phyloP scores from a whole-genome alignment of 1,140 invertebrate genomes.

The Himalopsyche phryganea region DNA sequence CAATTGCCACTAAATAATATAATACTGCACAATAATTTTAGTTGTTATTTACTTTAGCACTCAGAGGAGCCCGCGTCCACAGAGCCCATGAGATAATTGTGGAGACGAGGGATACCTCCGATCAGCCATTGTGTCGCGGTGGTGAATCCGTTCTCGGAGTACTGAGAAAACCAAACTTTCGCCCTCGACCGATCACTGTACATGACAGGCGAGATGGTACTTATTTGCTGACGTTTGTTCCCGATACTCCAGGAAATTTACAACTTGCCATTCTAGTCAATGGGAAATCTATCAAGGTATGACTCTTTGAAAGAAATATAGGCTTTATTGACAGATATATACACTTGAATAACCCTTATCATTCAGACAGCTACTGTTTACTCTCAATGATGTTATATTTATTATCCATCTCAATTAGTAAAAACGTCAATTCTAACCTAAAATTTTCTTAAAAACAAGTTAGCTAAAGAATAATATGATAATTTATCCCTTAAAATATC shows the following conservation, averaged over 20 bases:
- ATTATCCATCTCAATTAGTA: no score
- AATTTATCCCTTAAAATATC: no score
- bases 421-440: no score
- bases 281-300: conserved; percentile 60
- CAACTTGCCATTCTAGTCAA: conserved; percentile 58
- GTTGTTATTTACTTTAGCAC: conserved; percentile 49
- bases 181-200: conserved; percentile 55
- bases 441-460: no score
- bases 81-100: conserved; percentile 45
- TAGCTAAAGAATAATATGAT: no score
- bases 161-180: conserved; percentile 42
- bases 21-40: no score
- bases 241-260: conserved; percentile 57
- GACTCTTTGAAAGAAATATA: no score
- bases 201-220: conserved; percentile 59
- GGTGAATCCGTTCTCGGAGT: conserved; percentile 40
- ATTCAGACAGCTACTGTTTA: not conserved
- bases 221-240: conserved; percentile 57
- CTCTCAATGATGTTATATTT: no score
- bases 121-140: conserved; percentile 44
- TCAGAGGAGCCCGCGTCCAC: conserved; percentile 53
- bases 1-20: no score
- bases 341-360: not conserved
- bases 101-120: conserved; percentile 41
- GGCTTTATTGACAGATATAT: not conserved